Evolutionary conservation across 2,797 vertebrate species (phyloP).

Genomic region (Knipowitschia caucasica): DNA sequence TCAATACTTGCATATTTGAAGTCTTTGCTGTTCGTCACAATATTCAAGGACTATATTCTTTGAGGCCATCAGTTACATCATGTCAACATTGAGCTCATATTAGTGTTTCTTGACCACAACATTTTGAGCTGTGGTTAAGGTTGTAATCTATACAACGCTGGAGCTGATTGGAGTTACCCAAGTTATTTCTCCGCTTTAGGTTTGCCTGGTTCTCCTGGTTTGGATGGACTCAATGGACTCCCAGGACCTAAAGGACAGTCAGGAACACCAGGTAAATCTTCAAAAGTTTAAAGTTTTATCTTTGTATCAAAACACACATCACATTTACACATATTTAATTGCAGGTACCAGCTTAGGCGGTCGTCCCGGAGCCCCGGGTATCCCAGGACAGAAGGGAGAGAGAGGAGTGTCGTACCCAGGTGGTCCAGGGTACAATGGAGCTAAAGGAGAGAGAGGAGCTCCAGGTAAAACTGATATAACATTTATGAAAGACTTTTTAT

Average conservation of each 20-base stretch:
- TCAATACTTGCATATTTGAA: too few species aligned
- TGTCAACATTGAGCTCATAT: too few species aligned
- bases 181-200: conserved; percentile 67
- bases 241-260: conserved; percentile 84
- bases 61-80: too few species aligned
- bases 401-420: conserved; percentile 76
- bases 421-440: conserved; percentile 76
- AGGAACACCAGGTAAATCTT: conserved; percentile 84
- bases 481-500: background rate
- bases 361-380: conserved; percentile 76
- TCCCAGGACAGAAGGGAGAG: conserved; percentile 85
- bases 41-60: too few species aligned
- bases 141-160: background rate
- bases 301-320: background rate
- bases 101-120: too few species aligned
- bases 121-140: too few species aligned
- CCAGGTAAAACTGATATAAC: conserved; percentile 65
- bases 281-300: background rate
- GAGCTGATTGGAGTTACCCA: background rate
- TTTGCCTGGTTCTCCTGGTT: conserved; percentile 81
- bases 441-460: conserved; percentile 82
- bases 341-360: conserved; percentile 78
- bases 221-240: conserved; percentile 91
- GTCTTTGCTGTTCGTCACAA: too few species aligned
- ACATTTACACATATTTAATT: background rate